phyloP scores from a whole-genome alignment of 1,140 invertebrate species.

The Vanessa tameamea region DNA sequence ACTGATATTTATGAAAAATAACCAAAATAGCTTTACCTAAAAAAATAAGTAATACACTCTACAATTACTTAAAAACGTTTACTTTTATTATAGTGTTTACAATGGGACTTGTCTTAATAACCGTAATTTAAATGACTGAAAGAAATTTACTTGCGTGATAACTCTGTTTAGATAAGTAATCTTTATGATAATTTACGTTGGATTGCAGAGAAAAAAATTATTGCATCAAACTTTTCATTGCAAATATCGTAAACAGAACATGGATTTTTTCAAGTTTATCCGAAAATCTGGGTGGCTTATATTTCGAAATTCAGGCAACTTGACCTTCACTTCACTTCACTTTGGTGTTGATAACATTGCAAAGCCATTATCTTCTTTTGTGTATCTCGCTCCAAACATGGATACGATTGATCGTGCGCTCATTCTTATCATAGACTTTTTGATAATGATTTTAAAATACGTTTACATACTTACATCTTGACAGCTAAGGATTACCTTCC shows the following conservation, averaged over 20 bases:
- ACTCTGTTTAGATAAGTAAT: slow-evolving; percentile 20
- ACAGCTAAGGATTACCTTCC: slow-evolving; percentile 27
- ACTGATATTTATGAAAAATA: too few species aligned
- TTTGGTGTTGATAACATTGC: slow-evolving; percentile 26
- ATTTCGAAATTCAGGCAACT: slow-evolving; percentile 13
- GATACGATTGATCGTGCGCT: slow-evolving; percentile 31
- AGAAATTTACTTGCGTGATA: slow-evolving; percentile 17
- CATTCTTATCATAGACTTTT: slow-evolving; percentile 25
- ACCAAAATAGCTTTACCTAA: background rate
- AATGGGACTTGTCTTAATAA: slow-evolving; percentile 2
- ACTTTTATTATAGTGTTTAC: background rate
- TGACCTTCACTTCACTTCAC: slow-evolving; percentile 31
- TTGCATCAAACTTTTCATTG: background rate
- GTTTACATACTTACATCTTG: slow-evolving; percentile 31
- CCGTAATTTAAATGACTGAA: slow-evolving; percentile 23
- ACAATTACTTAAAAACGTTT: background rate
- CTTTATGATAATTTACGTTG: slow-evolving; percentile 22
- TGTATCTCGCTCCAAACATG: slow-evolving; percentile 34
- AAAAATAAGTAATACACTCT: background rate
- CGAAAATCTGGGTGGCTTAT: slow-evolving; percentile 20
- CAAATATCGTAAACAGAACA: slow-evolving; percentile 18
- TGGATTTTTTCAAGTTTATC: slow-evolving; percentile 14
- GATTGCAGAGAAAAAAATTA: slow-evolving; percentile 8
- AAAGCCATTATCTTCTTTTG: slow-evolving; percentile 22
- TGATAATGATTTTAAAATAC: slow-evolving; percentile 36